Base-by-base conservation (phyloP, 2,797 vertebrate genomes). In the Dendrocincla fuliginosa region DNA sequence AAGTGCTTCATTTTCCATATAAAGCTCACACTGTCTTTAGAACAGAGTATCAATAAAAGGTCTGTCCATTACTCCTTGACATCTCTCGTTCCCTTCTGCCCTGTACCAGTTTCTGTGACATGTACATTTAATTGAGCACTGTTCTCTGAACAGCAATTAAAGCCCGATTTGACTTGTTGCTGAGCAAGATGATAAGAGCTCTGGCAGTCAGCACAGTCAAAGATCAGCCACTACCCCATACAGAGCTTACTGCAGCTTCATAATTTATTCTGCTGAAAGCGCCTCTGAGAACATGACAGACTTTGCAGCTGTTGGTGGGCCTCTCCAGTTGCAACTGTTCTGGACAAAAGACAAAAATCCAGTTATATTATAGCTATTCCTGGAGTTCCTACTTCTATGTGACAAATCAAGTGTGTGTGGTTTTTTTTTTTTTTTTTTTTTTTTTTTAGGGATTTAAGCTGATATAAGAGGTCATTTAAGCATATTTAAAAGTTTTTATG, bases 41-140 rank as follows among this genome's bases (percentile, higher is more conserved):
- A 96, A 67, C 5, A 73, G 74, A 93, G 44, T 92, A 95, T 96
- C 75, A 97, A 96, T 97, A 97, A 93, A 11, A 35, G 11, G 70
- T 90, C 97, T 98, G 97, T 97, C 92, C 94, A 39, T 97, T 97
- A 97, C 96, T 98, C 95, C 93, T 97, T 98, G 97, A 97, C 97
- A 97, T 97, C 86, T 78, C 86, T 89, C 80, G 79, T 89, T 95
- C 78, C 50, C 50, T 81, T 90, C 86, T 87, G 93, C 95, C 86
- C 71, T 5, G 17, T 68, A 95, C 84, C 82, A 95, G 69, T 95
- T 96, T 94, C 89, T 92, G 78, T 92, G 92, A 61, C 23, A 25
- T 27, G 53, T 49, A 80, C 46, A 25, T 96, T 96, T 98, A 97
- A 98, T 96, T 44, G 68, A 79, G 85, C 93, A 77, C 71, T 71